These are phyloP conservation scores for Ptychoptera albimana DNA, from an alignment of 2,888 invertebrate genomes.

Conservation along the genomic window DNA sequence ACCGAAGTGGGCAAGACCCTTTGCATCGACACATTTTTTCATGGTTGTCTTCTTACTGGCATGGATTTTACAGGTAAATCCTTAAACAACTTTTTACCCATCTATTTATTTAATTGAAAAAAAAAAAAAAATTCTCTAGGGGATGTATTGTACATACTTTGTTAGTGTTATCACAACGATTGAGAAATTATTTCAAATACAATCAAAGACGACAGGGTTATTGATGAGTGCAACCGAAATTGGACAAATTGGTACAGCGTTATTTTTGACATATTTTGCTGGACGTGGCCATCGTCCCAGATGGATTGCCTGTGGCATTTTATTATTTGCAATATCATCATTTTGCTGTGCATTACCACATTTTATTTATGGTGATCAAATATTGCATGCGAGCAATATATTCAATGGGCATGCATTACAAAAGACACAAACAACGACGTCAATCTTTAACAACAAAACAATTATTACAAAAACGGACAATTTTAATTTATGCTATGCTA, in stretches of 20 bases:
- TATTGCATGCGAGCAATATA: conserved; percentile 32
- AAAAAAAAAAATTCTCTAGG: conserved; percentile 22
- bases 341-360: conserved; percentile 80
- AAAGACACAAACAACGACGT: not conserved
- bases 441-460: not conserved
- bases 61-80: conserved; percentile 51
- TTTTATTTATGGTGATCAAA: conserved; percentile 62
- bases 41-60: conserved; percentile 76
- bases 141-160: conserved; percentile 90
- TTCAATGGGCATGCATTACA: conserved; percentile 13
- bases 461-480: not conserved
- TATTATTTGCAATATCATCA: conserved; percentile 63
- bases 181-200: conserved; percentile 81
- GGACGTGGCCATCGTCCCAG: conserved; percentile 84
- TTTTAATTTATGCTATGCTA: conserved; percentile 27
- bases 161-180: conserved; percentile 87
- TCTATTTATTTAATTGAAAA: conserved; percentile 9
- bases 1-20: conserved; percentile 56
- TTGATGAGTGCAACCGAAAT: conserved; percentile 84
- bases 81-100: not conserved
- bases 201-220: conserved; percentile 79
- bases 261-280: conserved; percentile 76
- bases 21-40: conserved; percentile 78
- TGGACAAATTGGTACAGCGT: conserved; percentile 80
- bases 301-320: conserved; percentile 73